Evolutionary conservation across 2,888 invertebrate genomes (phyloP), one percentile per base, ranked within the genome.

Genomic region (Eristalinus aeneus): DNA sequence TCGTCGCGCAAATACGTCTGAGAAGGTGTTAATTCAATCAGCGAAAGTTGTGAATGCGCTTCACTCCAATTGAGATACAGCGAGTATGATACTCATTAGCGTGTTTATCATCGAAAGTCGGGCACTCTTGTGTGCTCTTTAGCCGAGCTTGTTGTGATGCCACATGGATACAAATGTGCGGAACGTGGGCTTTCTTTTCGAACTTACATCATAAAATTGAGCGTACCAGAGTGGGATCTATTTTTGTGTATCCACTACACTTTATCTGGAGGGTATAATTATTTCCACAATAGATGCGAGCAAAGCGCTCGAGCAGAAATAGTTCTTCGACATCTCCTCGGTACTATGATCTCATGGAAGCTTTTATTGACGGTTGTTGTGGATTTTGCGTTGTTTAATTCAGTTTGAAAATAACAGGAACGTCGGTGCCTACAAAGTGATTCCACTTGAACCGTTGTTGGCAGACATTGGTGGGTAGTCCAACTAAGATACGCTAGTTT

Each of bases 231-330:
- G 20, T 69, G n/a, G 36, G 22, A 46, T 46, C 46, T 46, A 46
- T 46, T 46, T 46, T 23, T 69, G 54, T 58, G 22, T 32, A n/a
- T 34, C 11, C 23, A 63, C 23, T 61, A 23, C n/a, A 46, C n/a
- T 6, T 4, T 11, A 46, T n/a, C 46, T 16, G 46, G 46, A 46
- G 34, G 54, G 16, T 56, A 75, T 67, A 67, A 75, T 75, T 75
- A 60, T 58, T 75, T 60, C 22, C 27, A 60, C 32, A 20, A 60
- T 75, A 22, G 58, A 22, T 75, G 67, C 20, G 74, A 56, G 27
- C 5, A 27, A 65, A 54, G 39, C 75, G 67, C 31, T 75, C 60
- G 60, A 65, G 65, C 58, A 75, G 65, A 67, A 67, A 58, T 75
- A 39, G 39, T 32, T 39, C 39, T 56, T 65, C 31, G 32, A 34